These are phyloP conservation scores for Crotalus viridis DNA, from an alignment of 2,113 vertebrate species.

Conservation along the genomic window DNA sequence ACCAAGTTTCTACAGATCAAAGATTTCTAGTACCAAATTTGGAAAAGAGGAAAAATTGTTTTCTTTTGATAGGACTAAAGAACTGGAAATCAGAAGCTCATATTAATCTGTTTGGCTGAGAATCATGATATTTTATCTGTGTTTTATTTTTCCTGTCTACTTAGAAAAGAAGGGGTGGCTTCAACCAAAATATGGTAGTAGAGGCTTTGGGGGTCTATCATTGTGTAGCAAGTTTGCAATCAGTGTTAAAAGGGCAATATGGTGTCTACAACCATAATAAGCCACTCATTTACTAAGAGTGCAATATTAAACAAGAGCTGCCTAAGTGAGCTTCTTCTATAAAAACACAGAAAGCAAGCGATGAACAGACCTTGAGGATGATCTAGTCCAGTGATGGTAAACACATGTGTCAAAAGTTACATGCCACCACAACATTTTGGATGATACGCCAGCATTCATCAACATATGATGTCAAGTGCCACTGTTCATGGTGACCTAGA, in stretches of 20 bases:
- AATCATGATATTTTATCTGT: background rate
- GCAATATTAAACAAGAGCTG: background rate
- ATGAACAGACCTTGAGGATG: background rate
- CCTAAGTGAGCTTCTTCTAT: background rate
- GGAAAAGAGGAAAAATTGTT: background rate
- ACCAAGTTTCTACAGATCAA: background rate
- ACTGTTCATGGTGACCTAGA: too few species aligned
- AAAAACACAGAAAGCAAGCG: background rate
- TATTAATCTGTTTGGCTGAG: background rate
- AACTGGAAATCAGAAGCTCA: background rate
- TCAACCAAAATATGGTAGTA: background rate
- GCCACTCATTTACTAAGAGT: background rate
- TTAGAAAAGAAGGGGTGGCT: background rate
- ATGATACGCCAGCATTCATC: too few species aligned
- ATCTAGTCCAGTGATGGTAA: background rate
- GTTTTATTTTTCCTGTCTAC: background rate
- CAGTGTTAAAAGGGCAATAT: background rate
- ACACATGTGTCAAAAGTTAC: too few species aligned
- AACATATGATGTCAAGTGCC: too few species aligned
- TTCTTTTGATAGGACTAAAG: background rate
- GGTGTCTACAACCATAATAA: background rate
- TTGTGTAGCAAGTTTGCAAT: background rate
- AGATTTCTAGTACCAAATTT: background rate
- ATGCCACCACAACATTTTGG: too few species aligned
- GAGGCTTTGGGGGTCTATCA: background rate